Conservation (phyloP, 2,797 vertebrate genomes). For the Lepus oiostolus region DNA sequence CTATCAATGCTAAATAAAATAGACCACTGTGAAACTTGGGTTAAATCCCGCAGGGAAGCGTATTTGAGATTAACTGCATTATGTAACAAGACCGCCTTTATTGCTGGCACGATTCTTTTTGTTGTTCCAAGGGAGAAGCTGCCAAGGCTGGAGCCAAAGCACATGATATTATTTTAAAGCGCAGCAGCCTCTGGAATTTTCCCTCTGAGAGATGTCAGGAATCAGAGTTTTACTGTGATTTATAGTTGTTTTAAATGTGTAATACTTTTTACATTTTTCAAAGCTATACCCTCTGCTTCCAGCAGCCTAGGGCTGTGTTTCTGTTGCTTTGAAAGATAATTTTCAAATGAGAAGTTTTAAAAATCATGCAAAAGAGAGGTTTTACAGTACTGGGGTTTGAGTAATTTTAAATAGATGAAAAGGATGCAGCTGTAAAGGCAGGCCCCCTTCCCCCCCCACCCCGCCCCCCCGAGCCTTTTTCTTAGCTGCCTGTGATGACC, state of each 20-base stretch:
- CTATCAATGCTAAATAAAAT: conserved; percentile 85
- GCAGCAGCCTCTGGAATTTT: conserved; percentile 80
- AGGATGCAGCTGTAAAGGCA: not conserved
- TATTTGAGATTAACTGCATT: conserved; percentile 79
- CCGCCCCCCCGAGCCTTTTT: not conserved
- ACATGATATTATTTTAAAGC: conserved; percentile 80
- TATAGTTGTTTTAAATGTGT: conserved; percentile 72
- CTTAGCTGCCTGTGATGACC: not conserved
- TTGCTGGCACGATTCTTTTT: conserved; percentile 71
- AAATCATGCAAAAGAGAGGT: conserved; percentile 45
- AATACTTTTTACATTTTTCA: conserved; percentile 74
- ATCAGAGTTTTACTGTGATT: conserved; percentile 76
- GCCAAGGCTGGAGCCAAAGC: conserved; percentile 73
- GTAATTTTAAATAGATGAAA: conserved; percentile 46
- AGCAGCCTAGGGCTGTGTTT: conserved; percentile 55
- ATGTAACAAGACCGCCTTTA: conserved; percentile 80
- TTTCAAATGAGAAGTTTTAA: conserved; percentile 66
- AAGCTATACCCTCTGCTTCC: conserved; percentile 57
- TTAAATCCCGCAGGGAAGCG: conserved; percentile 76
- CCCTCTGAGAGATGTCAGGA: conserved; percentile 78
- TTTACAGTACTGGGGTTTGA: not conserved
- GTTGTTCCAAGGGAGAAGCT: conserved; percentile 77
- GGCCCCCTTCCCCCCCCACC: too few species aligned
- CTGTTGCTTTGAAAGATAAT: conserved; percentile 69
- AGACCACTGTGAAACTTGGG: conserved; percentile 84